Evolutionary conservation across 2,888 invertebrate species (phyloP).

Genomic region (Podabrus alpinus): DNA sequence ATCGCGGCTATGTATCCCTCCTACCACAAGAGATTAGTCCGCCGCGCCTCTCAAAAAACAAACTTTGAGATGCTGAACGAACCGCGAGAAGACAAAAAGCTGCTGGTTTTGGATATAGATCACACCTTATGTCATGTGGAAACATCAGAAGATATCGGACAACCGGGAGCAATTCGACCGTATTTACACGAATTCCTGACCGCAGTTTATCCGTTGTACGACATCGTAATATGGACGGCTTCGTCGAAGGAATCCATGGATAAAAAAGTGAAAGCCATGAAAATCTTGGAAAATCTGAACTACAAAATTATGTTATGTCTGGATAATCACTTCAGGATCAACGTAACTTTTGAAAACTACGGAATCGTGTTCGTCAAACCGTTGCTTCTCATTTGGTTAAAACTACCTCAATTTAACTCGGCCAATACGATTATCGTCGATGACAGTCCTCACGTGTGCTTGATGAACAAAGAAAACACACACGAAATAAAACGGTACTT

Average conservation of each 20-base stretch:
- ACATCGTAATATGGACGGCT: background rate
- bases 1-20: background rate
- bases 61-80: background rate
- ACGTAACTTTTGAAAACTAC: background rate
- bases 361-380: background rate
- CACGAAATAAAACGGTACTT: background rate
- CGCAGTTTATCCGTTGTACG: background rate
- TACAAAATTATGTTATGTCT: background rate
- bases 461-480: background rate
- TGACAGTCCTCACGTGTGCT: background rate
- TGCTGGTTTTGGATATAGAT: background rate
- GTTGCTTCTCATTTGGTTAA: background rate
- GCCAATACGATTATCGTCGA: background rate
- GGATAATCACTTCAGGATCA: background rate
- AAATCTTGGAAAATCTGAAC: background rate
- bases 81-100: background rate
- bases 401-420: background rate
- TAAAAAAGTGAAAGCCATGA: background rate
- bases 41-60: background rate
- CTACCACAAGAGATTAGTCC: background rate
- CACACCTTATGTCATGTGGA: background rate
- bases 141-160: too few species aligned
- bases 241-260: background rate
- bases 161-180: background rate
- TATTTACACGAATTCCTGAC: background rate